A percentile compares a stretch with the other conserved stretches of the same genome.
These are phyloP conservation scores for Pseudococcus viburni DNA, from an alignment of 2,888 invertebrate genomes.

Conservation along the genomic window DNA sequence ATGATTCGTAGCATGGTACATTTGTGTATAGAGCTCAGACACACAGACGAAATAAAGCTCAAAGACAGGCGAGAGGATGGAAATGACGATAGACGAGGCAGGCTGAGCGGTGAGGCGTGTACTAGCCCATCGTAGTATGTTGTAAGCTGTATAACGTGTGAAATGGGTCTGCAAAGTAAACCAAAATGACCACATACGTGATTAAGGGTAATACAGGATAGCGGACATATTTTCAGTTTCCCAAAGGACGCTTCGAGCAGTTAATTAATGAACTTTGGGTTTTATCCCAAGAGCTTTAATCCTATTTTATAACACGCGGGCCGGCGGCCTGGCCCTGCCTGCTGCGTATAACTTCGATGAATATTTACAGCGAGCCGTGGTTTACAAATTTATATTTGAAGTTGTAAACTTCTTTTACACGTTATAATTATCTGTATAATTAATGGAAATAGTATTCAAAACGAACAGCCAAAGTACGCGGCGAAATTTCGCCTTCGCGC, in stretches of 20 bases:
- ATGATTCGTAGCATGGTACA: neutral
- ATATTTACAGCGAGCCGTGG: slow-evolving; percentile 62
- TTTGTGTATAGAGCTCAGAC: neutral
- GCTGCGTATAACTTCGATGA: slow-evolving; percentile 54
- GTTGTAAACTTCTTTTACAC: slow-evolving; percentile 58
- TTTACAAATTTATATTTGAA: slow-evolving; percentile 58
- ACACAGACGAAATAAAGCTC: neutral
- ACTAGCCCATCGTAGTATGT: neutral
- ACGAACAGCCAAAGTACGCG: slow-evolving; percentile 24
- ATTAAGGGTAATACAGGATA: slow-evolving; percentile 58
- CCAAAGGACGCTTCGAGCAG: slow-evolving; percentile 64
- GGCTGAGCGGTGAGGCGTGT: neutral
- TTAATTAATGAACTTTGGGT: slow-evolving; percentile 66
- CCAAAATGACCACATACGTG: slow-evolving; percentile 62
- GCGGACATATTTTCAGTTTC: slow-evolving; percentile 64
- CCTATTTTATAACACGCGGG: slow-evolving; percentile 60
- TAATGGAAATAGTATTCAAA: slow-evolving; percentile 56
- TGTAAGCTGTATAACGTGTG: slow-evolving; percentile 40
- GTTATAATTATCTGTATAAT: slow-evolving; percentile 52
- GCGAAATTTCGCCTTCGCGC: neutral
- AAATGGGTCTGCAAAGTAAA: slow-evolving; percentile 48
- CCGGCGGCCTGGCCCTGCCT: too few species aligned
- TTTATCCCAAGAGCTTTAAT: slow-evolving; percentile 64
- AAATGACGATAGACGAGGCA: neutral
- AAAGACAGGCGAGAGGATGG: neutral